phyloP scores from a whole-genome alignment of 1,140 invertebrate species.

The Trichogramma pretiosum region DNA sequence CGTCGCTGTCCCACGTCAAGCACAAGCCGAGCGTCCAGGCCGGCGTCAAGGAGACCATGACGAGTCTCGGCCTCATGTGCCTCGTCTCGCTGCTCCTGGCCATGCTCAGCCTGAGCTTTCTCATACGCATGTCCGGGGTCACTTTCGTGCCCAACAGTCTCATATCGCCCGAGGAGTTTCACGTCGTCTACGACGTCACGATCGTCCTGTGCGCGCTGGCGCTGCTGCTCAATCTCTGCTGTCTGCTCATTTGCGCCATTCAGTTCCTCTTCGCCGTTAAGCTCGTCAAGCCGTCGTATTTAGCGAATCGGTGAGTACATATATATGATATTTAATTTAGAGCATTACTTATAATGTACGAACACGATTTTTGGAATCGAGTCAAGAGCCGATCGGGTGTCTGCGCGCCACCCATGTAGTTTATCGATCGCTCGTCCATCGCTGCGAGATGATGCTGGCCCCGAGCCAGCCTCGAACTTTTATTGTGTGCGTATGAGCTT shows the following conservation, averaged over 20 bases:
- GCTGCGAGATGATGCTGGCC: too few relatives aligned
- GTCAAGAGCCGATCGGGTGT: conserved; percentile 3
- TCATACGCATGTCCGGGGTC: conserved; percentile 72
- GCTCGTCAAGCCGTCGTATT: conserved; percentile 65
- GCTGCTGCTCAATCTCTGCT: conserved; percentile 79
- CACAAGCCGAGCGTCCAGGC: conserved; percentile 43
- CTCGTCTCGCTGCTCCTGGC: conserved; percentile 75
- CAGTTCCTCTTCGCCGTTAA: conserved; percentile 90
- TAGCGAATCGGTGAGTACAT: conserved; percentile 40
- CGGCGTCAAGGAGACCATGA: conserved; percentile 71
- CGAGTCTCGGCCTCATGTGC: conserved; percentile 75
- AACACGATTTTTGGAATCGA: too few relatives aligned
- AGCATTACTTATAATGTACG: too few relatives aligned
- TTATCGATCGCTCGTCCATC: not conserved
- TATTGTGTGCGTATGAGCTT: too few relatives aligned
- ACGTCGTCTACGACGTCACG: conserved; percentile 83
- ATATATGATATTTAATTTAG: too few relatives aligned
- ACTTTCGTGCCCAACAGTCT: conserved; percentile 48
- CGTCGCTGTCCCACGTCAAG: conserved; percentile 41
- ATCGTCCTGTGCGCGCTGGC: conserved; percentile 79
- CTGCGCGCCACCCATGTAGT: not conserved
- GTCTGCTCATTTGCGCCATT: conserved; percentile 84
- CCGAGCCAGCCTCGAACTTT: too few relatives aligned
- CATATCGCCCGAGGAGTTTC: conserved; percentile 64
- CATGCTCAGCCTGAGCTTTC: conserved; percentile 72